Percentiles rank a stretch among this genome's conserved stretches.
These are phyloP conservation scores for Microtus pennsylvanicus DNA, from an alignment of 2,113 vertebrate genomes.

Conservation along the genomic window DNA sequence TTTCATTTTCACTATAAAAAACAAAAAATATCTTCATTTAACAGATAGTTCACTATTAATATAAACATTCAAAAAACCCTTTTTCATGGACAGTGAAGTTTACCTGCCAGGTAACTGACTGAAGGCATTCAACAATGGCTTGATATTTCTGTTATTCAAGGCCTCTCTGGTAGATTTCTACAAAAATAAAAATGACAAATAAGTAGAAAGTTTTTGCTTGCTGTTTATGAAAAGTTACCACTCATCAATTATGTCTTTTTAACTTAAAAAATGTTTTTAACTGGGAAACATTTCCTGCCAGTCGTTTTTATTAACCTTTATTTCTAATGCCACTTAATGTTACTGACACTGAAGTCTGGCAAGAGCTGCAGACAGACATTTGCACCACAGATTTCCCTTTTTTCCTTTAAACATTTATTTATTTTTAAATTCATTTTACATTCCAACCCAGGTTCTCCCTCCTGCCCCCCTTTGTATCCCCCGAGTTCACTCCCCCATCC, in stretches of 20 bases:
- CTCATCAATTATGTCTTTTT: slow-evolving; percentile 3
- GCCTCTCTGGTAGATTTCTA: slow-evolving; percentile 93
- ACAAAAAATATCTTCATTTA: slow-evolving; percentile 33
- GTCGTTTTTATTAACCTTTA: slow-evolving; percentile 40
- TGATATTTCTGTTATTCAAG: slow-evolving; percentile 90
- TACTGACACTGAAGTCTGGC: background rate
- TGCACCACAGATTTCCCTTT: background rate
- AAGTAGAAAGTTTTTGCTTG: slow-evolving; percentile 34
- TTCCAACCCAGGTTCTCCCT: too few relatives aligned
- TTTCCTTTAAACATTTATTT: too few relatives aligned
- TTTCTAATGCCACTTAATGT: slow-evolving; percentile 42
- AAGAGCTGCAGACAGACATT: background rate
- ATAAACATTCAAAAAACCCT: background rate
- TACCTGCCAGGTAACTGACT: slow-evolving; percentile 95
- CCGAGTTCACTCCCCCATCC: too few relatives aligned
- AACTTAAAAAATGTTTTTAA: slow-evolving; percentile 32
- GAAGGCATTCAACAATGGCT: slow-evolving; percentile 90
- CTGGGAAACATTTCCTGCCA: slow-evolving; percentile 36
- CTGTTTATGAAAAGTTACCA: slow-evolving; percentile 48
- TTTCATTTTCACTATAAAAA: slow-evolving; percentile 95
- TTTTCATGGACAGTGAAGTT: slow-evolving; percentile 46
- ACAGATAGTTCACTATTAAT: slow-evolving; percentile 44
- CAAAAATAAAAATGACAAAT: slow-evolving; percentile 71
- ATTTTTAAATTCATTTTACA: too few relatives aligned
- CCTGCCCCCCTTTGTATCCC: too few relatives aligned